Evolutionary conservation across 2,113 vertebrate genomes (phyloP), one percentile per base, ranked within the genome.

Genomic region (Podarcis cretensis): DNA sequence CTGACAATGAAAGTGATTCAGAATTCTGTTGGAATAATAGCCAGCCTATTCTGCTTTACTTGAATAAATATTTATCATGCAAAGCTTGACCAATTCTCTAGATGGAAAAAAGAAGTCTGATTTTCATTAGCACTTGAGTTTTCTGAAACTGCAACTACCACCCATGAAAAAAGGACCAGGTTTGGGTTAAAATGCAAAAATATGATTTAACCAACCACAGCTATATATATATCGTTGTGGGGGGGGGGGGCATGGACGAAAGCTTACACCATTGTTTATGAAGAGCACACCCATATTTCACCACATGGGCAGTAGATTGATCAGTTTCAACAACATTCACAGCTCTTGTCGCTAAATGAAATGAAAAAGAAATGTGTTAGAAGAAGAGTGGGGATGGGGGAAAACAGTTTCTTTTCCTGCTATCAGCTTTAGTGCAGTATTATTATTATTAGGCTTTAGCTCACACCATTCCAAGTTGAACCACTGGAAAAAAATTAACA

Each of bases 1-100:
- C 94, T 96, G 95, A 96, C 95, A 96, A 92, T 90, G 91, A 94
- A 94, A 94, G 48, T 7, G 10, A 93, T 93, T 95, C 94, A 93
- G 94, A 94, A 92, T 89, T 92, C 89, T 89, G 89, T 82, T 87
- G 87, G 80, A 93, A 83, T 80, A 54, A 68, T 79, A 77, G 32
- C 71, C 87, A 90, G 89, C 89, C 80, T 88, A 37, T 0, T 9
- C 88, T 90, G 85, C 68, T 35, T 76, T 89, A 93, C 92, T 87
- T 87, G 81, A 91, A 85, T 92, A 89, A 92, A 93, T 89, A 87
- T 93, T 81, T 32, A n/a, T 30, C 88, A 87, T 32, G 83, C 84
- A 87, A 85, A 88, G 81, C 84, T 74, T 57, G 77, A 69, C 81
- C 89, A 91, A 92, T 92, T 89, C 84, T 85, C 92, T 88, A 89